Base-by-base conservation (phyloP, 1,140 invertebrate species). In the Heliothis virescens region DNA sequence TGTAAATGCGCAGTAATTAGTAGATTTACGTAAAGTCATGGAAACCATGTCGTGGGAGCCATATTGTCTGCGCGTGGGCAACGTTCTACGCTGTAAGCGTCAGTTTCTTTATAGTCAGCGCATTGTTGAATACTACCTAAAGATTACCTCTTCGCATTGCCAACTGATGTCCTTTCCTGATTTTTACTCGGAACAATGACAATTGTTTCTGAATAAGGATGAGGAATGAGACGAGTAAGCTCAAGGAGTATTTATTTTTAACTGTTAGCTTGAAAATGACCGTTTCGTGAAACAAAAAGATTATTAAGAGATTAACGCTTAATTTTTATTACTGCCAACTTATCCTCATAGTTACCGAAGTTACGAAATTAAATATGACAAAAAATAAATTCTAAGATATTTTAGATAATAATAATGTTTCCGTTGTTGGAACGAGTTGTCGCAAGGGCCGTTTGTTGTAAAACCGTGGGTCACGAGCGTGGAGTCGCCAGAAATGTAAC, bases 41-140 rank as follows among this genome's bases (percentile, higher is more conserved):
- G 91, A 93, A 94, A 93, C 88, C 83, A 79, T 94, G 91, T 76
- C 93, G 92, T 93, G 93, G 84, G 92, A 93, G 80, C 67, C 81
- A 83, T 86, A 93, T 92, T 94, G 91, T 92, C 79, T 82, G 53
- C 67, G 69, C 74, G 73, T 72, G 59, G 48, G 55, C 65, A 77
- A 63, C 52, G 34, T 75, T 73, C 52, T 59, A 11, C 29, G 16
- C 71, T 62, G 53, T 62, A 52, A 75, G 62, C 52, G 71, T 85
- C 83, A 75, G 82, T 81, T 83, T 86, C 81, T 82, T 84, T 87
- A 82, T 84, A 79, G 79, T 53, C 78, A 77, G 79, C 87, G 48
- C 84, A 90, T 90, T 90, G 87, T 90, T 87, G 77, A 73, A 79
- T 84, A 80, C 88, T 82, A 87, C 85, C 81, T 83, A 83, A 84